Evolutionary conservation across 2,888 invertebrate genomes (phyloP).

Genomic region (Ctena decussata): DNA sequence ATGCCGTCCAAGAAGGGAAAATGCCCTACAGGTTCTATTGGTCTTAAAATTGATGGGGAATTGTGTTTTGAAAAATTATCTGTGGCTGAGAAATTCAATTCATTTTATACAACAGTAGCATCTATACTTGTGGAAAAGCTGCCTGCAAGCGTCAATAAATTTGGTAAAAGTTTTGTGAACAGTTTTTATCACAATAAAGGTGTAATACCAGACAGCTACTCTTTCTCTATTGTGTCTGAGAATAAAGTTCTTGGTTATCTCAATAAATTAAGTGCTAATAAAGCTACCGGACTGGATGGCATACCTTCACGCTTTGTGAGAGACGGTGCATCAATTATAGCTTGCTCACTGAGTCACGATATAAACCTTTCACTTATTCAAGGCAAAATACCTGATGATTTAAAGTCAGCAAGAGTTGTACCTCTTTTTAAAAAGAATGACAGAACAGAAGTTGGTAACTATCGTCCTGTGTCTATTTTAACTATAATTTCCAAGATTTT

Average conservation of each 20-base stretch:
- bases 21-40: not conserved
- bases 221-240: conserved; percentile 6
- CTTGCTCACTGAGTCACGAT: too few species aligned
- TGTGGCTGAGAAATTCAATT: conserved; percentile 3
- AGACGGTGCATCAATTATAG: too few species aligned
- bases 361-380: too few species aligned
- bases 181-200: conserved; percentile 1
- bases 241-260: conserved; percentile 5
- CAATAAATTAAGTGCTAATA: not conserved
- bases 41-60: too few species aligned
- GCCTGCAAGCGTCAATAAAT: not conserved
- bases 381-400: too few species aligned
- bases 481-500: not conserved
- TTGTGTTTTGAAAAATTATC: conserved; percentile 15
- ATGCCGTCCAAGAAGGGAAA: not conserved
- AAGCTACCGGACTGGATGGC: conserved; percentile 20
- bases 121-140: conserved; percentile 23
- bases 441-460: too few species aligned
- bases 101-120: conserved; percentile 20
- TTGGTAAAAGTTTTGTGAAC: not conserved
- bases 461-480: not conserved
- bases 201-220: not conserved
- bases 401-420: conserved; percentile 19
- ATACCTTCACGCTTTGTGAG: too few species aligned
- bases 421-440: conserved; percentile 17